These are phyloP conservation scores for Amphimallon solstitiale DNA, from an alignment of 2,888 invertebrate species.

Conservation along the genomic window DNA sequence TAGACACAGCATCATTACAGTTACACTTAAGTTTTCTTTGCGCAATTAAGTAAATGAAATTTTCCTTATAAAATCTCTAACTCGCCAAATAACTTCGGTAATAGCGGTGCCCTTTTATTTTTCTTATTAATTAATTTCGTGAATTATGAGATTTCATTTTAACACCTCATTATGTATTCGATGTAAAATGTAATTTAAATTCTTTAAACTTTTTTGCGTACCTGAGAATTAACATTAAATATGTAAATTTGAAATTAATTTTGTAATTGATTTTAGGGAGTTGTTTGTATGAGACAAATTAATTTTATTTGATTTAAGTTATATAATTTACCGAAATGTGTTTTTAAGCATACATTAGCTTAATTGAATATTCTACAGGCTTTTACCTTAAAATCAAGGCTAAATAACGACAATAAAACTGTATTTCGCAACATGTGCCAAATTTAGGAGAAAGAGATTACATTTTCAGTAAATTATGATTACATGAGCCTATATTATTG, in stretches of 20 bases:
- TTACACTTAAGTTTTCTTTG: conserved; percentile 51
- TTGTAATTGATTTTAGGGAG: background rate
- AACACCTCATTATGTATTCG: conserved; percentile 36
- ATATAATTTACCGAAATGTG: too few relatives aligned
- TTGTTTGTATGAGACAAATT: too few relatives aligned
- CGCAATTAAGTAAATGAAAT: conserved; percentile 52
- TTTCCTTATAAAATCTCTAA: conserved; percentile 45
- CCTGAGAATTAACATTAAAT: conserved; percentile 6
- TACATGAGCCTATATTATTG: too few relatives aligned
- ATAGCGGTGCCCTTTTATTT: conserved; percentile 39
- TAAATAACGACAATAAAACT: too few relatives aligned
- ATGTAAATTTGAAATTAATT: conserved; percentile 16
- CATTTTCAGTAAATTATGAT: too few relatives aligned
- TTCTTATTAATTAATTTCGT: conserved; percentile 41
- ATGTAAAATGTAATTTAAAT: conserved; percentile 16
- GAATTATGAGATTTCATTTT: conserved; percentile 40
- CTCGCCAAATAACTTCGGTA: conserved; percentile 42
- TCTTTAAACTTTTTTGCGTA: conserved; percentile 2
- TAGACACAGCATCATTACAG: conserved; percentile 51
- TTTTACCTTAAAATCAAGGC: too few relatives aligned
- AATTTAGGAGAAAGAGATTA: too few relatives aligned
- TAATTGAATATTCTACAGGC: too few relatives aligned
- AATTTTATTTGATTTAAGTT: too few relatives aligned
- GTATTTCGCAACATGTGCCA: too few relatives aligned
- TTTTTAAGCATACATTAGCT: too few relatives aligned